Evolutionary conservation across 2,888 invertebrate genomes (phyloP), one percentile per base, ranked within the genome.

Genomic region (Acholoe squamosa): DNA sequence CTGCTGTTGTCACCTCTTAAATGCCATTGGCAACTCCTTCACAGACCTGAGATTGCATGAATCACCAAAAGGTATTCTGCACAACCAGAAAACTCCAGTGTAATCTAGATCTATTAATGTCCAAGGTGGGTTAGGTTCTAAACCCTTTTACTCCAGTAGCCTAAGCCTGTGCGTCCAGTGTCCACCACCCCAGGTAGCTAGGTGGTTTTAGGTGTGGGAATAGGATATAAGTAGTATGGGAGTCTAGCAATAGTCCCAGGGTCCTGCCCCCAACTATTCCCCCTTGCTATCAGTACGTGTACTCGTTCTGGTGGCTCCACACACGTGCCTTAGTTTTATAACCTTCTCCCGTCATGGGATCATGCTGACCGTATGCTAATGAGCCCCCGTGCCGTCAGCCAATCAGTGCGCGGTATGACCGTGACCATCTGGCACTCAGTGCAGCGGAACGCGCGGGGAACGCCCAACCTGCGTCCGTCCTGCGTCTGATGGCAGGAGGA

Each of bases 381-480:
- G 25, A 71, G 71, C 28, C 28, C 43, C 22, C 28, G 71, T 25
- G 71, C 71, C 71, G 28, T 28, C 71, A 71, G 71, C 71, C 71
- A 71, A 71, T 71, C 71, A 28, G 28, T n/a, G 71, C 28, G 28
- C 71, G 3, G 28, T 14, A 25, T 71, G 28, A 25, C 71, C 71
- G 71, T 61, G 61, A 28, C 71, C 71, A 71, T 71, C 71, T 71
- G 71, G 28, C 71, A 28, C 71, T n/a, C n/a, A 43, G 22, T 61
- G 61, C 5, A 19, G 61, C 14, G 19, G 61, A 19, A 61, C 61
- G 61, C 61, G 5, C 12, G 19, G 43, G 43, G n/a, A n/a, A n/a
- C n/a, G n/a, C n/a, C n/a, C n/a, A n/a, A n/a, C n/a, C n/a, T n/a
- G n/a, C n/a, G n/a, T n/a, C n/a, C n/a, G n/a, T n/a, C n/a, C 43